Conservation (phyloP, 2,797 vertebrate species). For the Neosilurus hyrtlii region DNA sequence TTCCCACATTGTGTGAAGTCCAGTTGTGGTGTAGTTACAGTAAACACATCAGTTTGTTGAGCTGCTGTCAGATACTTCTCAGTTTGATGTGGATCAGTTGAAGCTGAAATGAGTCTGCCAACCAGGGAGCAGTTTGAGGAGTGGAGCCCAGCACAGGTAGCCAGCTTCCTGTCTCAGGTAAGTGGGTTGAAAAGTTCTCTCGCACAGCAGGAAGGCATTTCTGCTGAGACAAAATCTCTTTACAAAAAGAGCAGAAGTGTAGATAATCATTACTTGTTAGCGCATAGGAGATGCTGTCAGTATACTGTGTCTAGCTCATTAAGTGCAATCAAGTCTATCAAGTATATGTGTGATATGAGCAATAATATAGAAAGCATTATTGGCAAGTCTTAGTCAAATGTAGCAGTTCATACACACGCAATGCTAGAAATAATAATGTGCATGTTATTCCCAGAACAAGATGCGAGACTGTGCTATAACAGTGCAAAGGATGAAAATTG, state of each 20-base stretch:
- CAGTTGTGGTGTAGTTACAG: constrained; percentile 48
- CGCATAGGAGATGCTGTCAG: background rate
- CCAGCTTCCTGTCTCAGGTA: constrained; percentile 78
- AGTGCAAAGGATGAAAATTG: constrained; percentile 70
- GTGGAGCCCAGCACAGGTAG: constrained; percentile 77
- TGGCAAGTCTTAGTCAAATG: background rate
- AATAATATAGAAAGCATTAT: background rate
- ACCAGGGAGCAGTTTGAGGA: constrained; percentile 78
- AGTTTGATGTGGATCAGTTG: constrained; percentile 48
- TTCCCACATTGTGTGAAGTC: constrained; percentile 43
- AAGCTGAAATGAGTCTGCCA: constrained; percentile 73
- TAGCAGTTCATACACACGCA: background rate
- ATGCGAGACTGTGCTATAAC: constrained; percentile 74
- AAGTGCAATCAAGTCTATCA: background rate
- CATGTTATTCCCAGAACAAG: constrained; percentile 70
- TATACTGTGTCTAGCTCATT: background rate
- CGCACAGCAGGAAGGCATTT: background rate
- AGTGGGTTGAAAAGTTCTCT: constrained; percentile 33
- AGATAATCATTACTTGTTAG: constrained; percentile 13
- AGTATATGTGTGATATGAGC: background rate
- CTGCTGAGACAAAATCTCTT: background rate
- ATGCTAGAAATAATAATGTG: background rate
- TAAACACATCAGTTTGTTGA: constrained; percentile 37
- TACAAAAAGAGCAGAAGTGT: background rate
- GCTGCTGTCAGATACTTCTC: constrained; percentile 41